These are phyloP conservation scores for Fukomys damarensis DNA, from an alignment of 2,113 vertebrate genomes.

Conservation along the genomic window DNA sequence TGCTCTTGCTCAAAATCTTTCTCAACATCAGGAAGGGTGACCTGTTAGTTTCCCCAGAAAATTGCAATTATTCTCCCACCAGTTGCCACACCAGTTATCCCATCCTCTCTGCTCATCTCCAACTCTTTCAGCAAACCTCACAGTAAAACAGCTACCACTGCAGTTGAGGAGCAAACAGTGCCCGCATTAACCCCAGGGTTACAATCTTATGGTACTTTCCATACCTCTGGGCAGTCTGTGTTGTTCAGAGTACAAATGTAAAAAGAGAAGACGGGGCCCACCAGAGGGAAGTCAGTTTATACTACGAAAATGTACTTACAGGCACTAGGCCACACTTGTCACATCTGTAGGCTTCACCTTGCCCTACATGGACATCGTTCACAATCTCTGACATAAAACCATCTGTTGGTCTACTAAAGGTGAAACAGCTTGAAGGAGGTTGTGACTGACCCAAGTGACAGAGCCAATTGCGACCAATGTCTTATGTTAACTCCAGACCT, in stretches of 20 bases:
- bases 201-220: not conserved
- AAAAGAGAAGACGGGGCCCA: not conserved
- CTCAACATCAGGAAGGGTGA: not conserved
- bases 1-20: not conserved
- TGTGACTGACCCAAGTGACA: not conserved
- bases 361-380: too few species aligned
- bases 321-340: fast-evolving
- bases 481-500: not conserved
- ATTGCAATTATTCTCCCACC: not conserved
- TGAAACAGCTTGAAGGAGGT: not conserved
- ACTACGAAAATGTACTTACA: fast-evolving
- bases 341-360: not conserved
- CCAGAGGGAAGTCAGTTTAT: not conserved
- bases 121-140: not conserved
- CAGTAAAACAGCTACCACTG: not conserved
- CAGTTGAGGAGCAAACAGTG: not conserved
- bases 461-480: not conserved
- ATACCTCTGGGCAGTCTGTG: not conserved
- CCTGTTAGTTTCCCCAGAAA: not conserved
- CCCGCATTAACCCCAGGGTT: fast-evolving
- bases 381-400: not conserved
- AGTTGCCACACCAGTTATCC: not conserved
- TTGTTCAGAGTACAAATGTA: not conserved
- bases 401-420: not conserved
- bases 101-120: not conserved